Conservation (phyloP, 2,888 invertebrate genomes). For the Dichetophora obliterata region DNA sequence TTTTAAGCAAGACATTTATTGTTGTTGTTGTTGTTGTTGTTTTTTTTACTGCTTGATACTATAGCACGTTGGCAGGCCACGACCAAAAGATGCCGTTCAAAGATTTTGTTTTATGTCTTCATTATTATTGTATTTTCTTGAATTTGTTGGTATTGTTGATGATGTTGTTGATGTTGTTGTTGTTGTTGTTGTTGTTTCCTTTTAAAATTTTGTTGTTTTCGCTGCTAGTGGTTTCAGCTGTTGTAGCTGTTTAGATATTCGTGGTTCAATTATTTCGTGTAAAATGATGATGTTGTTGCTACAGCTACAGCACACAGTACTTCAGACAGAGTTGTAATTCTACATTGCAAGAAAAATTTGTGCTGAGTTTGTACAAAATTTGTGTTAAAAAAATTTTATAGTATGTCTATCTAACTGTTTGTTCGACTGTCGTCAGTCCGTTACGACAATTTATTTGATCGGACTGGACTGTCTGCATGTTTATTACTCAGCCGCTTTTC, state of each 20-base stretch:
- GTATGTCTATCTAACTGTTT: not conserved
- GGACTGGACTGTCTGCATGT: not conserved
- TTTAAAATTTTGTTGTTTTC: not conserved
- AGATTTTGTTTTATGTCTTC: constrained; percentile 38
- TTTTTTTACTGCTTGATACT: not conserved
- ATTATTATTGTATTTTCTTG: constrained; percentile 26
- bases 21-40: not conserved
- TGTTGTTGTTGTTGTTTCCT: constrained; percentile 1
- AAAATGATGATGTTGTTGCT: constrained; percentile 6
- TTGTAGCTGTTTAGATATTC: constrained; percentile 10
- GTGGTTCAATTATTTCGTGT: constrained; percentile 25
- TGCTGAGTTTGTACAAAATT: not conserved
- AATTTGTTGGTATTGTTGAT: not conserved
- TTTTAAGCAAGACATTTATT: constrained; percentile 32
- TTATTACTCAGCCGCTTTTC: not conserved
- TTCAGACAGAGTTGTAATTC: not conserved
- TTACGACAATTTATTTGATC: not conserved
- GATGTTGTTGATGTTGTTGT: no score
- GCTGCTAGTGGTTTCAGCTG: constrained; percentile 13
- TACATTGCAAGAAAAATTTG: not conserved
- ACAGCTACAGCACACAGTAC: not conserved
- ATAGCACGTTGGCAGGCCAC: constrained; percentile 1
- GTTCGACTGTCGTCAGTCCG: not conserved
- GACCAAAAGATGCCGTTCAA: constrained; percentile 36
- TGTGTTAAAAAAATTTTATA: not conserved